Base-by-base conservation (phyloP, 53 echinoderm and acorn worm genomes). In the Pentamera pediparva region DNA sequence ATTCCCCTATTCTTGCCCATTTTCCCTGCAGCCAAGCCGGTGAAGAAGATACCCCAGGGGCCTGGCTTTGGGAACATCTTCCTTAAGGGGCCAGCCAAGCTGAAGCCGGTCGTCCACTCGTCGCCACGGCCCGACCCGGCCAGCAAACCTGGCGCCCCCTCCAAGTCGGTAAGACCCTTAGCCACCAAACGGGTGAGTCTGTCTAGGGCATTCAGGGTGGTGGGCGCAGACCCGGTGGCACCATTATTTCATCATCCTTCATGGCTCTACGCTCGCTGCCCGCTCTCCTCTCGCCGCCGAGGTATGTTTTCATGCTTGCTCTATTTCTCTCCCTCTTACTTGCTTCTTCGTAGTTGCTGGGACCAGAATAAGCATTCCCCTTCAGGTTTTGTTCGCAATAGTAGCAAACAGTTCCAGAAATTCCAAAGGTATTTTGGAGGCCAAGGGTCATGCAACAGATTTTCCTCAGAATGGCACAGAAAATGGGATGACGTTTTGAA, bases 161-260 rank as follows among this genome's bases (percentile, higher is more conserved):
- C 40, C 67, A 67, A 67, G 67, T 40, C 67, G 67, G 67, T 67
- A 67, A 67, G 67, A 47, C 67, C 67, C 3, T 67, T 67, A 67
- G 67, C 67, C 26, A 30, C 39, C 30, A 40, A 67, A 41, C 39
- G 67, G 67, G 67, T 67, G 67, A 67, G 67, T 67, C 45, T 43
- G 41, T 67, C 67, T 39, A 67, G 27, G 41, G 25, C 30, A 67
- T 67, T 67, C 30, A 11, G 67, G 67, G 67, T 67, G 67, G 67
- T 67, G 45, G 67, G 25, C 28, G 28, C 17, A 27, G n/a, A 41
- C 37, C 22, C n/a, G 39, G 67, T 0, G 10, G 58, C 58, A 24
- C 9, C 58, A 57, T 20, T 31, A 12, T 57, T 22, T 57, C n/a
- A n/a, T n/a, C n/a, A 24, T 57, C 58, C 32, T 57, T 29, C 58